Evolutionary conservation across 1,140 invertebrate genomes (phyloP).

Genomic region (Cydia fagiglandana): DNA sequence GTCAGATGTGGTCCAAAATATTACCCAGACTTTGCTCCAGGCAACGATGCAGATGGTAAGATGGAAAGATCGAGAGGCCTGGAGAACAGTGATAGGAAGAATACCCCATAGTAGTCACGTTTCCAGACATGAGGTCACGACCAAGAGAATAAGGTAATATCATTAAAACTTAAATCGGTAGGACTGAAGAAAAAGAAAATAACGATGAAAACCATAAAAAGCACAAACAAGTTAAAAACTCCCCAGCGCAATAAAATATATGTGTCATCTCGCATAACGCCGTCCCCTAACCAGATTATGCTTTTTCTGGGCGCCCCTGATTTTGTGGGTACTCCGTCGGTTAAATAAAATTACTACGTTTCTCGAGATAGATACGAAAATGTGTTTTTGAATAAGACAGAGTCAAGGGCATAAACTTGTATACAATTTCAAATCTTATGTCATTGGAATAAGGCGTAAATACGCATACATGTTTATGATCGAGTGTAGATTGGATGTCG

Average conservation of each 20-base stretch:
- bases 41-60: too few species aligned
- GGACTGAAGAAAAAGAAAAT: too few species aligned
- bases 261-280: not conserved
- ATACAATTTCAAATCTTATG: not conserved
- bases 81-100: too few species aligned
- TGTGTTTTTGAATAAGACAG: conserved; percentile 28
- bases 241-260: not conserved
- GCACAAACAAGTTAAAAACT: not conserved
- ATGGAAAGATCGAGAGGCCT: too few species aligned
- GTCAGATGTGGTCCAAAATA: too few species aligned
- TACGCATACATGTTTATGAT: not conserved
- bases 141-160: too few species aligned
- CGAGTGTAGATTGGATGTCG: not conserved
- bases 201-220: too few species aligned
- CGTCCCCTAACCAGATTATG: conserved; percentile 21
- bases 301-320: conserved; percentile 23
- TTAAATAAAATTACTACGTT: conserved; percentile 26
- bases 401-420: not conserved
- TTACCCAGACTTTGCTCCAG: too few species aligned
- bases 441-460: not conserved
- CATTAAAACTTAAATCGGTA: too few species aligned
- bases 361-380: conserved; percentile 24
- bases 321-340: conserved; percentile 19
- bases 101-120: too few species aligned
- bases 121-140: too few species aligned